Base-by-base conservation (phyloP, 1,140 invertebrate species). In the Dreissena polymorpha region DNA sequence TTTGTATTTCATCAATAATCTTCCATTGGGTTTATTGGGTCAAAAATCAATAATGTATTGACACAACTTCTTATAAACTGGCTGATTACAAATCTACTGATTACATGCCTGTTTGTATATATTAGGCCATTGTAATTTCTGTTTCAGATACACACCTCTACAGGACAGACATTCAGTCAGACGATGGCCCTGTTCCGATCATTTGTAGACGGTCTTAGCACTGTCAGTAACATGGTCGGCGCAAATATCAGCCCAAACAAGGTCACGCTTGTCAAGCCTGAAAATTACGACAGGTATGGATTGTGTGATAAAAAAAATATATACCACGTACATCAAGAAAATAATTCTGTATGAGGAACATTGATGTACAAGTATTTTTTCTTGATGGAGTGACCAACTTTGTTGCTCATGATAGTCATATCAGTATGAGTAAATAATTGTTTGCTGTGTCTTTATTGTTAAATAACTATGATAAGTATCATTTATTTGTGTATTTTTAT, bases 221-320 rank as follows among this genome's bases (percentile, higher is more conserved):
- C 76, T 65, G 86, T 85, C 3, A 55, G 78, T 14, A 80, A 80
- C 23, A 80, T 80, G 51, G 69, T 80, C 6, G 72, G 73, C 27
- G 87, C 88, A 14, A 89, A 78, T 68, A 86, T 89, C 14, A 86
- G 75, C 25, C 88, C 88, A n/a, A 86, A 77, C 65, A 87, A 87
- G 75, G 86, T 89, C 14, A 82, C 85, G 25, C 25, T 57, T 25
- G 77, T 84, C 7, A 86, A 88, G 55, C 71, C 71, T 39, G 88
- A 89, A 10, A 77, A 53, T 49, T 87, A 86, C 63, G 81, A 82
- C 64, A 71, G 68, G 88, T 88, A 86, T 27, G 68, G 65, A 51
- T 29, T 49, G 0, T 18, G 25, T 57, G 39, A 21, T 65, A 68
- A 39, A 0, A 72, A 51, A 72, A 1, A 14, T 18, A 50, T 65